Evolutionary conservation across 2,113 vertebrate genomes (phyloP), one percentile per base, ranked within the genome.

Genomic region (Plecotus auritus): DNA sequence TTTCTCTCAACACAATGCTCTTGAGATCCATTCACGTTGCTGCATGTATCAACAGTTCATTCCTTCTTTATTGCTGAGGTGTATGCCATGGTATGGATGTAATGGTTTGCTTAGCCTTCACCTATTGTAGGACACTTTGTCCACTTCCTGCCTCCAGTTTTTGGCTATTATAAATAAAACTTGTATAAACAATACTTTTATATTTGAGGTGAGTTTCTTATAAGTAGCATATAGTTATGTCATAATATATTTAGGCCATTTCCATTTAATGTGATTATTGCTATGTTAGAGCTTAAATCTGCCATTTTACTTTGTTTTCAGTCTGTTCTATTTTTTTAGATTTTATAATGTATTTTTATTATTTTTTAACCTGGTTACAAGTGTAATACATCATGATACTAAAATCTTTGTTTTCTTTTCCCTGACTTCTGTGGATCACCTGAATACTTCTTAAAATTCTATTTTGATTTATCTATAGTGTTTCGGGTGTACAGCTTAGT

Each of bases 211-310:
- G 32, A 92, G 16, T 77, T 72, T 70, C 40, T 84, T 83, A 61
- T 51, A 42, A 70, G 74, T 22, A 54, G 73, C 16, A 88, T 82
- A 74, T 37, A 66, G 32, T 74, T 74, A 82, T 30, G 40, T 81
- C 45, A 67, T 85, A 42, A 51, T 73, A 37, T 77, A 70, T 72
- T 94, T 78, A 86, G 28, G 61, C 20, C 16, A 64, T 42, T 77
- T 94, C 73, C 16, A 84, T 23, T 94, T 69, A 96, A 78, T 70
- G 18, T 61, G 77, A 91, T 70, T 54, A 91, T 78, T 61, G 61
- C 23, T 83, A 74, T 20, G 18, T 76, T 87, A 78, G 70, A 30
- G 47, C 35, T 56, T 64, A 64, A 69, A 40, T 76, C 28, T 81
- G 40, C 28, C 37, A 89, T 72, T 89, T 88, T 72, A 37, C 26